Evolutionary conservation across 2,797 vertebrate species (phyloP).

Genomic region (Chloroceryle amazona): DNA sequence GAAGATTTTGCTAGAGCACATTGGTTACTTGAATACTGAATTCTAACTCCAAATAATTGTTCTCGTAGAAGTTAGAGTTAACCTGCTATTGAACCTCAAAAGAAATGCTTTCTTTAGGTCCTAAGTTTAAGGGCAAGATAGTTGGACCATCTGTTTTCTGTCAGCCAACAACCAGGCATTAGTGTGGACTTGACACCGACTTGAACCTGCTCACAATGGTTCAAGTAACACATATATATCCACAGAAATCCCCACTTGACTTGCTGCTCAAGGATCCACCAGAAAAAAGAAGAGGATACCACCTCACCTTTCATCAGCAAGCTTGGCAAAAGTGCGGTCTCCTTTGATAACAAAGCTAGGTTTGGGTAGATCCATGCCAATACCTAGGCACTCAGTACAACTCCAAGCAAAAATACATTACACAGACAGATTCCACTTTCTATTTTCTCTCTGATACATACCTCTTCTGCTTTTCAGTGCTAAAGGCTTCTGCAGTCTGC

Average conservation of each 20-base stretch:
- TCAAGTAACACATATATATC: fast-evolving
- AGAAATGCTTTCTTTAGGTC: neutral
- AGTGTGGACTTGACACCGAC: neutral
- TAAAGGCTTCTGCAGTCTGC: slow-evolving; percentile 5
- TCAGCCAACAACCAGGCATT: neutral
- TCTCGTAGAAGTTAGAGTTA: neutral
- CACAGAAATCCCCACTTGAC: neutral
- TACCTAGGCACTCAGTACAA: neutral
- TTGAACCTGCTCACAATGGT: fast-evolving
- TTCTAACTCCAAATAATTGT: neutral
- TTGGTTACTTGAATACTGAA: neutral
- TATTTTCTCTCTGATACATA: neutral
- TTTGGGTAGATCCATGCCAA: neutral
- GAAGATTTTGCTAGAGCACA: neutral
- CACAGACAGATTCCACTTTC: neutral
- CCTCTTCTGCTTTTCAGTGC: neutral
- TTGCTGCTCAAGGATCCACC: neutral
- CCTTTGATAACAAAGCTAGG: neutral
- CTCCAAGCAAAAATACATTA: neutral
- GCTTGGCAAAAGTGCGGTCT: neutral
- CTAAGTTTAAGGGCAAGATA: neutral
- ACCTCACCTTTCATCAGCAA: neutral
- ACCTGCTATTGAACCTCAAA: neutral
- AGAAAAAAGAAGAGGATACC: neutral
- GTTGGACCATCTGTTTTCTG: neutral